Base-by-base conservation (phyloP, 2,113 vertebrate genomes). In the Hippopotamus amphibius region DNA sequence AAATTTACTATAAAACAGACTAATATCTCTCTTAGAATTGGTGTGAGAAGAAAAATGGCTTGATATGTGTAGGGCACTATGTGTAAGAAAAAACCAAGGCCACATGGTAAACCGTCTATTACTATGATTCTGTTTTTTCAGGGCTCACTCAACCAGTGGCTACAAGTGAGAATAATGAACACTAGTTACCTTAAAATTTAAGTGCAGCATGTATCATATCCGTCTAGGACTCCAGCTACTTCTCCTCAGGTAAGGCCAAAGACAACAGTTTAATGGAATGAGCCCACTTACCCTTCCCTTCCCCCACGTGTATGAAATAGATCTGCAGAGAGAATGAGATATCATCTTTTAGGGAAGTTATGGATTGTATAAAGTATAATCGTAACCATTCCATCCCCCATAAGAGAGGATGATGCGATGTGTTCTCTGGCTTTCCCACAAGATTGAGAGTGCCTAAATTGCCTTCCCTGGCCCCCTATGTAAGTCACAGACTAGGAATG, bases 151-250 rank as follows among this genome's bases (percentile, higher is more conserved):
- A 22, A 43, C 21, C n/a, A n/a, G 2, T 26, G 7, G 11, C 14
- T 37, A 33, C 3, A 37, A 11, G 10, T 37, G 43, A 93, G 61
- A 28, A 85, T 69, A 92, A 41, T 0, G 41, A 59, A 4, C 43
- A 76, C 41, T 72, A 22, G 6, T 81, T 50, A 93, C 3, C 65
- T 97, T 83, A 77, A 63, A 59, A 57, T 79, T 88, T 37, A 95
- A 46, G 15, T 17, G 28, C 2, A 61, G 6, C 2, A 11, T 37
- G 37, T 37, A 37, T 37, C 19, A 26, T 89, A 21, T 50, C n/a
- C 76, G 26, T 55, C 65, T 92, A 21, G 17, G 46, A 76, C 46
- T 66, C 65, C 30, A 81, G 14, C 3, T 59, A 55, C 1, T 37
- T 66, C 30, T 22, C 46, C 22, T 17, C 30, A 81, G 17, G 22